Evolutionary conservation across 1,140 invertebrate species (phyloP), one percentile per base, ranked within the genome.

Genomic region (Proales similis): DNA sequence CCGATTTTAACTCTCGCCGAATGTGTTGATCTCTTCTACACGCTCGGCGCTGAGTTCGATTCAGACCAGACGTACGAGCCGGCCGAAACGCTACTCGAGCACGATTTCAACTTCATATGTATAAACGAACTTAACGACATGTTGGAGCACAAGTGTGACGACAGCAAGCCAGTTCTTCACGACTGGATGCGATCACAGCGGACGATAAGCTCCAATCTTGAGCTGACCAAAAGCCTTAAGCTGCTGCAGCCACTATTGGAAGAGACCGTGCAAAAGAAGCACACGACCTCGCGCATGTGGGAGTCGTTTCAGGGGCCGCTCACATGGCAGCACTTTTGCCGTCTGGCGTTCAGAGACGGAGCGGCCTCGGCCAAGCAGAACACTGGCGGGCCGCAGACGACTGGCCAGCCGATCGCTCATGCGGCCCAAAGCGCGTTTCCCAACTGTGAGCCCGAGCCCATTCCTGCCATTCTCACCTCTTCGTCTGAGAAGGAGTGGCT

Each of bases 261-360:
- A 74, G 90, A 93, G 71, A 89, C 91, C 24, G 89, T 96, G 64
- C 89, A 92, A 72, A 90, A 89, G 75, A 91, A 90, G 68, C 86
- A 87, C 65, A 85, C 86, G 1, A 87, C 85, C 33, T 78, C 85
- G 65, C 81, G 86, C 74, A 87, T 86, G 38, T 65, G 74, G 46
- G 75, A 74, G 74, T 63, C 46, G 29, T 48, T 63, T 24, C 61
- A 48, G 19, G 43, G 43, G 11, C 43, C 32, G 2, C 20, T 63
- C 1, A 63, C 32, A 48, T 63, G 42, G 61, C 43, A 63, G 36
- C 51, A 57, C 12, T 57, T 57, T 57, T 57, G 51, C 19, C 4
- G 51, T 2, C 51, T 57, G 4, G 51, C 51, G 9, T 57, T 42
- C 14, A 39, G 11, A 9, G 33, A 36, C 14, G 9, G 9, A 36